A percentile compares a stretch with the other conserved stretches of the same genome.
These are phyloP conservation scores for Volucella bombylans DNA, from an alignment of 2,888 invertebrate species.

Conservation along the genomic window DNA sequence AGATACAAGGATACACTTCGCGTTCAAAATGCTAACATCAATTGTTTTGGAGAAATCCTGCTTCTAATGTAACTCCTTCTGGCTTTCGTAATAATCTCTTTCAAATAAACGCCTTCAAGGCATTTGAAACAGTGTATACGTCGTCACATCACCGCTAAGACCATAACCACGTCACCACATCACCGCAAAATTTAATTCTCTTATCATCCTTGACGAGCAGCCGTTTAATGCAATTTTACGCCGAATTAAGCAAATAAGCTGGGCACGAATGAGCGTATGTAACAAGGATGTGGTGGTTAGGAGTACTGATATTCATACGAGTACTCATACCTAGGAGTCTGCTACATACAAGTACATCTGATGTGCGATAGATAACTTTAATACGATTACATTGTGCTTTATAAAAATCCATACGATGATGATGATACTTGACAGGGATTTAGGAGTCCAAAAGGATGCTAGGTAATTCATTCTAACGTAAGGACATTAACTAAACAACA, in stretches of 20 bases:
- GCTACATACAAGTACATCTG: background rate
- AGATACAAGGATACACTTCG: background rate
- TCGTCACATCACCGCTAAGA: constrained; percentile 10
- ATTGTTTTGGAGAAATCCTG: constrained; percentile 4
- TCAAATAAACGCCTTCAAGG: constrained; percentile 29
- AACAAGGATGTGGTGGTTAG: constrained; percentile 30
- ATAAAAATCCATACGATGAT: constrained; percentile 1
- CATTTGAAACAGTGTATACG: background rate
- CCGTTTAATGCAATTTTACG: constrained; percentile 59
- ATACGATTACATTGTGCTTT: no score
- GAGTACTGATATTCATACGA: background rate
- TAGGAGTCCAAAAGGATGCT: background rate
- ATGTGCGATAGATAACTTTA: constrained; percentile 7
- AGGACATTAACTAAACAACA: background rate
- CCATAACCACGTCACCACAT: constrained; percentile 17
- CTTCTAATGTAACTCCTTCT: background rate
- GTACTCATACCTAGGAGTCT: no score
- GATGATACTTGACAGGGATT: constrained; percentile 35
- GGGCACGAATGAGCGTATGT: constrained; percentile 47
- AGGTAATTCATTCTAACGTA: background rate
- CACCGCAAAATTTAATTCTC: constrained; percentile 60
- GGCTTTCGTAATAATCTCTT: background rate
- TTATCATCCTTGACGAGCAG: constrained; percentile 51
- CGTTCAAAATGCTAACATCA: constrained; percentile 37
- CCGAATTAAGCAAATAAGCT: constrained; percentile 63